Base-by-base conservation (phyloP, 1,140 invertebrate species). In the Diorhabda carinulata region DNA sequence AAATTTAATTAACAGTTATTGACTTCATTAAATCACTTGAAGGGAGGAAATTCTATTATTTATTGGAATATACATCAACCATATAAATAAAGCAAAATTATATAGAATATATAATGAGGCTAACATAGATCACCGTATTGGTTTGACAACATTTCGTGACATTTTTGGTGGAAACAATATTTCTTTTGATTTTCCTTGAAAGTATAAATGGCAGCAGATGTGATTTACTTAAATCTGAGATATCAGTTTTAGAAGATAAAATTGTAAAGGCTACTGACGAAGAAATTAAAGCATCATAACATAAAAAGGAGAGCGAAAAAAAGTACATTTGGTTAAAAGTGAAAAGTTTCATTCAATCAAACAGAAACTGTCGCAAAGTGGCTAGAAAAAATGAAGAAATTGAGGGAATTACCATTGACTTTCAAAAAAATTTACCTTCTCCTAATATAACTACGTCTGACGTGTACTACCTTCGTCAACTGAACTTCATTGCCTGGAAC, bases 141-240 rank as follows among this genome's bases (percentile, higher is more conserved):
- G n/a, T n/a, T n/a, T n/a, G n/a, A n/a, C n/a, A n/a, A n/a, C n/a
- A n/a, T n/a, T n/a, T n/a, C n/a, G n/a, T n/a, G n/a, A n/a, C n/a
- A n/a, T n/a, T n/a, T n/a, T n/a, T n/a, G n/a, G n/a, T n/a, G n/a
- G 10, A 62, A 43, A 43, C n/a, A 67, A 67, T 67, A 67, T 67
- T 60, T 67, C 66, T 8, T 61, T 67, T 45, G 59, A 59, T 25
- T 67, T 43, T 43, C 61, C 61, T 3, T 6, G 42, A 5, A 62
- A 62, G 10, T 25, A 62, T 44, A 62, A 25, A 10, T n/a, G 42
- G 61, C 42, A 25, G 9, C 8, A n/a, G 8, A 3, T 60, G 58
- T 25, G 58, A 60, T 40, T 40, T 9, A 25, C 25, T 60, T 10
- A 60, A 60, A n/a, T 9, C 25, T n/a, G 58, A 60, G 25, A 60